phyloP scores from a whole-genome alignment of 2,113 vertebrate genomes.

The Chaetodon auriga region DNA sequence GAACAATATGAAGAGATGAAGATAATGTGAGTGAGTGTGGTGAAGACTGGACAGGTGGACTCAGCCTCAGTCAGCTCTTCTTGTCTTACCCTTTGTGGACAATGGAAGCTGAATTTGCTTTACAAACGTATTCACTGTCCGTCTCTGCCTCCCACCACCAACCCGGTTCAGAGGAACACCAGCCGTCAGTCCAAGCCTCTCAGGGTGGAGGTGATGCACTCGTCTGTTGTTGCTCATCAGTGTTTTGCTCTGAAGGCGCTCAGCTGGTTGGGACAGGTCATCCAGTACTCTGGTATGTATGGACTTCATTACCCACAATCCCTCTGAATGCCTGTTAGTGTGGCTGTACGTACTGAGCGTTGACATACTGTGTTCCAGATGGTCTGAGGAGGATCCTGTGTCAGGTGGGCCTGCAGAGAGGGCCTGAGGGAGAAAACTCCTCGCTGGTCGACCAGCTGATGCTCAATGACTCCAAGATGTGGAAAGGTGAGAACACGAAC shows the following conservation, averaged over 20 bases:
- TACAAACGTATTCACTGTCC: not conserved
- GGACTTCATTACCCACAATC: not conserved
- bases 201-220: constrained; percentile 98
- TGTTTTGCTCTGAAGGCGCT: constrained; percentile 95
- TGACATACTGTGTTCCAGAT: constrained; percentile 80
- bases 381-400: constrained; percentile 94
- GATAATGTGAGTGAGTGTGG: too few relatives aligned
- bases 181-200: constrained; percentile 97
- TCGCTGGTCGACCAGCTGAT: constrained; percentile 94
- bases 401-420: constrained; percentile 93
- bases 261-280: constrained; percentile 92
- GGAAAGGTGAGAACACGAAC: constrained; percentile 87
- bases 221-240: constrained; percentile 96
- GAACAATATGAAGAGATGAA: too few relatives aligned
- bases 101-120: too few relatives aligned
- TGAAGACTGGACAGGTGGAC: too few relatives aligned
- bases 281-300: constrained; percentile 93
- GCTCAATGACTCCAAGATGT: constrained; percentile 97
- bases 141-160: not conserved
- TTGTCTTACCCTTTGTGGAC: too few relatives aligned
- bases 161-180: constrained; percentile 90
- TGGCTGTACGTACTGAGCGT: not conserved
- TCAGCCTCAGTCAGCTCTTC: too few relatives aligned
- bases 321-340: not conserved
- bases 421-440: constrained; percentile 91